Base-by-base conservation (phyloP, 1,140 invertebrate genomes). In the Heliconius hermathena region DNA sequence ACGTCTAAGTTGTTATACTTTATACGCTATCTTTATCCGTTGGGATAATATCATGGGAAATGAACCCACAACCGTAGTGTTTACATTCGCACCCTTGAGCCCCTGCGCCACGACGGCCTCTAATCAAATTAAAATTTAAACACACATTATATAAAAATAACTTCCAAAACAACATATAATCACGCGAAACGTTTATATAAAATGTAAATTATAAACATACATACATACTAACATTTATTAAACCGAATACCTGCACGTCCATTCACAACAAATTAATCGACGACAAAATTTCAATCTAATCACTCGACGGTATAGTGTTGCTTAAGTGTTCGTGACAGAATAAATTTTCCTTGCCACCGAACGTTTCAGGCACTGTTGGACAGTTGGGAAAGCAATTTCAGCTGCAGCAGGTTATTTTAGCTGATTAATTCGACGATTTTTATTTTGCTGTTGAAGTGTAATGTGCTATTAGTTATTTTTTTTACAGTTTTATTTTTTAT, bases 251-350 rank as follows among this genome's bases (percentile, higher is more conserved):
- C 20, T n/a, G 18, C n/a, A 57, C n/a, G 54, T 22, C n/a, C n/a
- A 57, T 57, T 26, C 26, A 26, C 26, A 26, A n/a, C 18, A 57
- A 57, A 57, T 57, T n/a, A 57, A 22, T 22, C 20, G 20, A 57
- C n/a, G 54, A 57, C n/a, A 57, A 52, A 52, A 52, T 57, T 57
- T 11, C 54, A 22, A 57, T 22, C 2, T 57, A 57, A 57, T 66
- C 60, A 66, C 60, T 66, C 22, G 29, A 26, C 26, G 11, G 11
- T n/a, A 72, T 72, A 38, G 71, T 72, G 71, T 72, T 72, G 41
- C 70, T 54, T 70, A 77, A 77, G 76, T 77, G 76, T 77, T 72
- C 41, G 46, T 77, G 76, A 77, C 76, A 36, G 76, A 77, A 77
- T 77, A 77, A 77, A 77, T 77, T 77, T 77, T 72, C 76, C 76